Evolutionary conservation across 2,797 vertebrate genomes (phyloP), one percentile per base, ranked within the genome.

Genomic region (Denticeps clupeoides): DNA sequence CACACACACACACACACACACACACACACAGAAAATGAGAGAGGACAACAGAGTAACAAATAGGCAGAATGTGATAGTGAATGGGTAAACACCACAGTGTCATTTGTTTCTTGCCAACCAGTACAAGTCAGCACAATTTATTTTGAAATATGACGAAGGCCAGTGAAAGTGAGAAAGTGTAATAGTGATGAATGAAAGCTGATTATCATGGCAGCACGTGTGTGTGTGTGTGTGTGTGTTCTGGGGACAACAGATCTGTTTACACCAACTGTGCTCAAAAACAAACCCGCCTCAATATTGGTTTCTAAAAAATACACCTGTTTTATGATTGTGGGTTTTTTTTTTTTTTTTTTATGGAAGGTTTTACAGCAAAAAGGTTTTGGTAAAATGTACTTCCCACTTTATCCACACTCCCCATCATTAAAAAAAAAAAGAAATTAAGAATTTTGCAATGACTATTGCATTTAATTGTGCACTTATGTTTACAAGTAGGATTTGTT

Each of bases 101-200:
- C 48, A 69, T 87, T 87, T 85, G 79, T 87, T 88, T 74, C 78
- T 75, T 69, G 80, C 82, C 78, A 86, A 85, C 74, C 71, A 72
- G 67, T 65, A 86, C 73, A 84, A 86, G 84, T 85, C 76, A n/a
- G n/a, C n/a, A 80, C 73, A 83, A 75, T 83, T 82, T 83, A 89
- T 73, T 80, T 72, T 84, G 76, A 87, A 89, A 88, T 84, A 87
- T 81, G 72, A 84, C 71, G 73, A 61, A 56, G 74, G 65, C 52
- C 62, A 58, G 69, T 74, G 71, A 69, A 43, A 77, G 60, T 68
- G 71, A 75, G 78, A 80, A 80, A 75, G 65, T 78, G 79, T 87
- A 89, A 90, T 78, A 75, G 65, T 82, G 80, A 87, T 83, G 75
- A 81, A 85, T 87, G 79, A 82, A 86, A 82, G 85, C 67, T 74